These are phyloP conservation scores for Drosophila rellima DNA, from an alignment of 2,888 invertebrate genomes.

Conservation along the genomic window DNA sequence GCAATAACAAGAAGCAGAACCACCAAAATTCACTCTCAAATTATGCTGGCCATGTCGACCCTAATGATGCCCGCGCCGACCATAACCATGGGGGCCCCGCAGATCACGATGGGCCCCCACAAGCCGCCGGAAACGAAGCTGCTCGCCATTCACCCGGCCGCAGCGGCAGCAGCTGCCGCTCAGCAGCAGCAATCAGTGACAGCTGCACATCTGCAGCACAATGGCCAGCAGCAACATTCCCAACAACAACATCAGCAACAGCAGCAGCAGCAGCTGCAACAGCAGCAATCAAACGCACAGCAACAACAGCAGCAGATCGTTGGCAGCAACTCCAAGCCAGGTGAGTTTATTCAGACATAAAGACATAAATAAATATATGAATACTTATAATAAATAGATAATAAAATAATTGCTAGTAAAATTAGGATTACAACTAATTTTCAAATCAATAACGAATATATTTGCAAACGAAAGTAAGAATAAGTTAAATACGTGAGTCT, in stretches of 20 bases:
- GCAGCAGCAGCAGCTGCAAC: slow-evolving; percentile 62
- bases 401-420: no score
- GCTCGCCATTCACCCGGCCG: slow-evolving; percentile 85
- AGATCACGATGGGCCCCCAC: slow-evolving; percentile 85
- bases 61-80: slow-evolving; percentile 86
- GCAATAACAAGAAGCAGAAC: slow-evolving; percentile 34
- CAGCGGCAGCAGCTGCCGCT: slow-evolving; percentile 78
- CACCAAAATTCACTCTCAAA: slow-evolving; percentile 82
- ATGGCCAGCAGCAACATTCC: slow-evolving; percentile 74
- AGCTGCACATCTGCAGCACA: slow-evolving; percentile 72
- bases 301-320: slow-evolving; percentile 79
- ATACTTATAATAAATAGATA: not conserved
- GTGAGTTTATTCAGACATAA: slow-evolving; percentile 60
- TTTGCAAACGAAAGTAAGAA: no score
- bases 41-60: slow-evolving; percentile 86
- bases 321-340: slow-evolving; percentile 84
- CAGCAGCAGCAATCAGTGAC: slow-evolving; percentile 78
- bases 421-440: no score
- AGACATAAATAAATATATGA: not conserved
- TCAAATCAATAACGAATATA: no score
- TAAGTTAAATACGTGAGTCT: no score
- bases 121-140: slow-evolving; percentile 86
- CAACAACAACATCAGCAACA: slow-evolving; percentile 75
- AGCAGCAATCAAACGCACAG: slow-evolving; percentile 63
- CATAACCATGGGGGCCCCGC: slow-evolving; percentile 86